These are phyloP conservation scores for Rhinolophus ferrumequinum DNA, from an alignment of 2,113 vertebrate species.

Conservation along the genomic window DNA sequence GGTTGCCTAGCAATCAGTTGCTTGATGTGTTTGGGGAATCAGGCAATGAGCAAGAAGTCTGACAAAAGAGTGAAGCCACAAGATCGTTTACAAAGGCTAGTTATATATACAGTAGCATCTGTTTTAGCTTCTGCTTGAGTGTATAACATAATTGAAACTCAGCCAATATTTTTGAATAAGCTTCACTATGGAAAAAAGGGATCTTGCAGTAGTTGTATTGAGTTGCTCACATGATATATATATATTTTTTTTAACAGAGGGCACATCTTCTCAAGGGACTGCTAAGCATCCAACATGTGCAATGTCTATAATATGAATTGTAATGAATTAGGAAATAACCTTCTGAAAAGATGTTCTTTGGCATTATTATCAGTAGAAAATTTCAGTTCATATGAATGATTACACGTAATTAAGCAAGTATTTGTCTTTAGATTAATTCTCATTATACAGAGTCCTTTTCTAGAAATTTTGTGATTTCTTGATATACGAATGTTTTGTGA, in stretches of 20 bases:
- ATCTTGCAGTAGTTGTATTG: not conserved
- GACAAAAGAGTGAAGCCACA: not conserved
- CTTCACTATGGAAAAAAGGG: not conserved
- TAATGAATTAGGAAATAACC: not conserved
- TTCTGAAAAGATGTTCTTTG: slow-evolving; percentile 1
- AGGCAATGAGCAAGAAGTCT: not conserved
- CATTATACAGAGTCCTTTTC: not conserved
- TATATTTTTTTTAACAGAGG: not conserved
- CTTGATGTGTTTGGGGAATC: slow-evolving; percentile 44
- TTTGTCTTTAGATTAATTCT: not conserved
- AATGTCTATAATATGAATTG: not conserved
- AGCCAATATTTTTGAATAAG: not conserved
- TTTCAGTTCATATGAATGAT: slow-evolving; percentile 1
- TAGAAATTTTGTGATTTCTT: not conserved
- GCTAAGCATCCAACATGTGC: not conserved
- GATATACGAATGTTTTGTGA: not conserved
- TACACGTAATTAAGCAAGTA: not conserved
- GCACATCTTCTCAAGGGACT: not conserved
- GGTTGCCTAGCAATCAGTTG: slow-evolving; percentile 44
- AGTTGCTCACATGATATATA: not conserved
- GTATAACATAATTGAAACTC: slow-evolving; percentile 8
- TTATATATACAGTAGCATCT: slow-evolving; percentile 38
- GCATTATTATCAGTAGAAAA: not conserved
- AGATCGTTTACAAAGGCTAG: slow-evolving; percentile 6
- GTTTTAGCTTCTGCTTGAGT: slow-evolving; percentile 51